Conservation (phyloP, 2,888 invertebrate species). For the Andrena bicolor region DNA sequence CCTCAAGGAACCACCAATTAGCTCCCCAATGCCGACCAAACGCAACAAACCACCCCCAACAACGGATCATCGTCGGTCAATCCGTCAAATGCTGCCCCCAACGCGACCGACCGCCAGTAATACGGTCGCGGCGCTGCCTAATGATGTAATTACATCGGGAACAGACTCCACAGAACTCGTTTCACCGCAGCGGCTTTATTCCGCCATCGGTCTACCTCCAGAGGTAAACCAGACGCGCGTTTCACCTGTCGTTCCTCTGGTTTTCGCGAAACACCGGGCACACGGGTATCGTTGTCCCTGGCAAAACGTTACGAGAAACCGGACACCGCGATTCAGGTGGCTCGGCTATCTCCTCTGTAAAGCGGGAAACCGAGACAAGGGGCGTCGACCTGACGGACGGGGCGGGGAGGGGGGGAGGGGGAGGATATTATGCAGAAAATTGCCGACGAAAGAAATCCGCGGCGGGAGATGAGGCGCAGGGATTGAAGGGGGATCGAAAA, state of each 20-base stretch:
- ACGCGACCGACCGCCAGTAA: background rate
- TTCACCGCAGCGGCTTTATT: constrained; percentile 1
- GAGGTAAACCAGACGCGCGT: constrained; percentile 19
- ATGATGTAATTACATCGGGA: background rate
- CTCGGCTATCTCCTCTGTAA: constrained; percentile 29
- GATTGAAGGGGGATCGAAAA: constrained; percentile 31
- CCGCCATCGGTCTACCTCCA: constrained; percentile 4
- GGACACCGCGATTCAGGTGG: constrained; percentile 34
- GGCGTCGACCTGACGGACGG: constrained; percentile 32
- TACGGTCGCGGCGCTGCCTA: background rate
- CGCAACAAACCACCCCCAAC: background rate
- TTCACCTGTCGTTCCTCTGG: constrained; percentile 39
- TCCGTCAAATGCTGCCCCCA: background rate
- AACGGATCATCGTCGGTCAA: background rate
- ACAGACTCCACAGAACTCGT: constrained; percentile 17
- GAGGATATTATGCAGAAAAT: constrained; percentile 53
- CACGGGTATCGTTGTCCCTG: constrained; percentile 23
- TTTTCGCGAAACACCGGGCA: constrained; percentile 22
- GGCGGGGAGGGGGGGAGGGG: background rate
- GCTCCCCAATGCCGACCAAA: background rate
- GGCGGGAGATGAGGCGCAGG: constrained; percentile 31
- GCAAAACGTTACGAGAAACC: constrained; percentile 38
- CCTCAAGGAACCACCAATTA: background rate
- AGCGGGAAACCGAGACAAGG: constrained; percentile 34
- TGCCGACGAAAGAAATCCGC: constrained; percentile 40